phyloP scores from a whole-genome alignment of 2,888 invertebrate genomes.

The Meiosimyza platycephala region DNA sequence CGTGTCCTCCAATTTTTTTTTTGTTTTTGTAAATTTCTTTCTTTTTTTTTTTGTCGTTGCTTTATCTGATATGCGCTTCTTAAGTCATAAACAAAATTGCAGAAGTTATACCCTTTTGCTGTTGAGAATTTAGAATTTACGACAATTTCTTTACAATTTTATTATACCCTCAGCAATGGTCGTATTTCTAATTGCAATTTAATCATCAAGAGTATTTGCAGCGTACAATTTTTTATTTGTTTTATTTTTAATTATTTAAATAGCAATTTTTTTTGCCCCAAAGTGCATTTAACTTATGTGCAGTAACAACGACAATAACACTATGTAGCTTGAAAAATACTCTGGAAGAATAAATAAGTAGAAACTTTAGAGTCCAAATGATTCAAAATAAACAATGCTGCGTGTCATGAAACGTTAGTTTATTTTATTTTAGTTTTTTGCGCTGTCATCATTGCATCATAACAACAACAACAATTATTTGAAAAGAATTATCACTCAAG shows the following conservation, averaged over 20 bases:
- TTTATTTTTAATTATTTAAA: conserved; percentile 42
- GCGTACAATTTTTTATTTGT: conserved; percentile 20
- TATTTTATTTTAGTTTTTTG: not conserved
- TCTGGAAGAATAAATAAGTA: no score
- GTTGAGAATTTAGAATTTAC: not conserved
- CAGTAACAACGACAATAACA: not conserved
- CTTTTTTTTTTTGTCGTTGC: no score
- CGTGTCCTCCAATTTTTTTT: no score
- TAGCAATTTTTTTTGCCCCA: conserved; percentile 43
- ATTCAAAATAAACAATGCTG: not conserved
- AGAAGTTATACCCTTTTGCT: not conserved
- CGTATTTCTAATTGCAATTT: conserved; percentile 51
- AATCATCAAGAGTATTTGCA: conserved; percentile 47
- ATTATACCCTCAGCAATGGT: not conserved
- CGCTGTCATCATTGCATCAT: conserved; percentile 17
- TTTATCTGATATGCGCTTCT: no score
- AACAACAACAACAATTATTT: conserved; percentile 18
- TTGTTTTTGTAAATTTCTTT: no score
- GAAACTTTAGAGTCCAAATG: no score
- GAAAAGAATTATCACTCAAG: conserved; percentile 19
- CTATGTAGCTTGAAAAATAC: not conserved
- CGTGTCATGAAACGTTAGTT: not conserved
- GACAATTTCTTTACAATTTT: conserved; percentile 5
- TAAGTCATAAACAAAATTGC: conserved; percentile 1
- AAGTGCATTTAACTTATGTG: conserved; percentile 36